These are phyloP conservation scores for Drosophila subquinaria DNA, from an alignment of 2,888 invertebrate species.

Conservation along the genomic window DNA sequence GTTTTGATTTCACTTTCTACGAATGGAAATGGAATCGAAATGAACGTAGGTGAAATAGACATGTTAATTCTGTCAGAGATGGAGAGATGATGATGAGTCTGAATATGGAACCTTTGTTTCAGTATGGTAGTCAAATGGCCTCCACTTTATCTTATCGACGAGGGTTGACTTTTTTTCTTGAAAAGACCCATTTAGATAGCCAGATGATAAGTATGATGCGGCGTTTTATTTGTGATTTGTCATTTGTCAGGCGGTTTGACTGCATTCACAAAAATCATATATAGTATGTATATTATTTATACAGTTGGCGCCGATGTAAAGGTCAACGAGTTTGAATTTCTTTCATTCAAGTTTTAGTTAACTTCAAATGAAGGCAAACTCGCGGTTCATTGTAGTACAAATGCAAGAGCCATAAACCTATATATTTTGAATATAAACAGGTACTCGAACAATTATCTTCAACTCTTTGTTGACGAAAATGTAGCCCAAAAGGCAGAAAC, in stretches of 20 bases:
- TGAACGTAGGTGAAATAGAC: slow-evolving; percentile 16
- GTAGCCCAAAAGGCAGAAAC: slow-evolving; percentile 52
- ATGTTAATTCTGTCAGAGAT: slow-evolving; percentile 3
- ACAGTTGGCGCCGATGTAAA: slow-evolving; percentile 60
- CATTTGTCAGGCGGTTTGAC: slow-evolving; percentile 43
- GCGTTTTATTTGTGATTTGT: slow-evolving; percentile 25
- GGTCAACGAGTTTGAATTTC: slow-evolving; percentile 64
- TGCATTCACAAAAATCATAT: slow-evolving; percentile 41
- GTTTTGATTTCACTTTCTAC: slow-evolving; percentile 66
- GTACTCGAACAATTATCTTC: slow-evolving; percentile 35
- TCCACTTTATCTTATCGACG: slow-evolving; percentile 30
- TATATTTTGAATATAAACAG: slow-evolving; percentile 24
- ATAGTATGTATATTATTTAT: slow-evolving; percentile 56
- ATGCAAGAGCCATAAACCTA: slow-evolving; percentile 55
- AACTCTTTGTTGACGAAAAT: slow-evolving; percentile 55
- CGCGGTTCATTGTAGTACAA: slow-evolving; percentile 63
- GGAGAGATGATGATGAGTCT: slow-evolving; percentile 1
- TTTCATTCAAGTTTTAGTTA: slow-evolving; percentile 40
- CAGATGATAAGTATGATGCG: slow-evolving; percentile 14
- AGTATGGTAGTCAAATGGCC: background rate
- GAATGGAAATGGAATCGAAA: slow-evolving; percentile 16
- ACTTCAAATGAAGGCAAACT: slow-evolving; percentile 43
- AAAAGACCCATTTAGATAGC: background rate
- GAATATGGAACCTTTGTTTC: slow-evolving; percentile 4
- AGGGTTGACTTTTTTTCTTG: background rate